A percentile compares a stretch with the other conserved stretches of the same genome.
phyloP scores from a whole-genome alignment of 2,797 vertebrate species.

The Lacerta viridis region DNA sequence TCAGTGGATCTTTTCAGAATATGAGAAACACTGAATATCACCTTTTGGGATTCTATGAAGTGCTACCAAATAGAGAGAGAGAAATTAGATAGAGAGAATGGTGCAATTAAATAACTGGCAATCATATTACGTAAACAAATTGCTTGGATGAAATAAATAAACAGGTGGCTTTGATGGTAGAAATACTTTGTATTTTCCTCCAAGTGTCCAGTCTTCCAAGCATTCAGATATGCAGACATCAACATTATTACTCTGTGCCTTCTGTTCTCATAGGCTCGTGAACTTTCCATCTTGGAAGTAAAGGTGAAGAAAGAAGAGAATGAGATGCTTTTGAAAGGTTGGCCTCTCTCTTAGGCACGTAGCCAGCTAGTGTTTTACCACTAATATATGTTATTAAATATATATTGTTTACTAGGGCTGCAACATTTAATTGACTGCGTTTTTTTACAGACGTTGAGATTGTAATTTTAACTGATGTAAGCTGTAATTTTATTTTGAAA shows the following conservation, averaged over 20 bases:
- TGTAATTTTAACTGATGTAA: too few relatives aligned
- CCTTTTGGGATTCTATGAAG: conserved; percentile 12
- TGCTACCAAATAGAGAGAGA: background rate
- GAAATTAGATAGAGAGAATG: too few relatives aligned
- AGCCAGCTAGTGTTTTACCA: background rate
- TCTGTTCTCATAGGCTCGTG: conserved; percentile 74
- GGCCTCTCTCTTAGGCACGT: conserved; percentile 19
- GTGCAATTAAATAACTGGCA: background rate
- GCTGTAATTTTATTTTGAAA: too few relatives aligned
- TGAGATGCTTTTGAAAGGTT: conserved; percentile 74
- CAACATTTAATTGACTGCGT: background rate
- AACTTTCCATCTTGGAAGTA: conserved; percentile 81
- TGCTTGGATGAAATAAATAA: background rate
- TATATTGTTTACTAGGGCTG: background rate
- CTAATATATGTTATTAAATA: background rate
- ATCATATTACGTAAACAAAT: background rate
- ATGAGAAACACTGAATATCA: background rate
- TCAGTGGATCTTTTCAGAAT: too few relatives aligned
- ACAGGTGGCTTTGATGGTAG: background rate
- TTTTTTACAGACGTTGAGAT: too few relatives aligned
- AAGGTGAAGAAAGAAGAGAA: conserved; percentile 72
- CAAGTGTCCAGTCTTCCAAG: background rate
- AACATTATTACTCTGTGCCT: background rate
- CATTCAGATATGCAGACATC: background rate
- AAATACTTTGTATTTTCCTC: background rate